Conservation (phyloP, 1,140 invertebrate species). For the Vanessa atalanta region DNA sequence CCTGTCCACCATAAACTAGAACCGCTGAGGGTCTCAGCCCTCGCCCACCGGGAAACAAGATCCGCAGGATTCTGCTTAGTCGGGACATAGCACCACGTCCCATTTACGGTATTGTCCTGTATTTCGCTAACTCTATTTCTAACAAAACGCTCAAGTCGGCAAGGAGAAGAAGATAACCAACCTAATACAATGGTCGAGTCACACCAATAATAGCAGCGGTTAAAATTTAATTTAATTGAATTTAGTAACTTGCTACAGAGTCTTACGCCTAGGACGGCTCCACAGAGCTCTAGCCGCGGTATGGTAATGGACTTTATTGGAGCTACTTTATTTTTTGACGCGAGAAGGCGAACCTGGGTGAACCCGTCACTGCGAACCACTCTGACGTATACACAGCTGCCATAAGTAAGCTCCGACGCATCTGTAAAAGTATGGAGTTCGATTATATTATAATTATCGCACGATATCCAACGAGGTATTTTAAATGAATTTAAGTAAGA, state of each 20-base stretch:
- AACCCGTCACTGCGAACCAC: neutral
- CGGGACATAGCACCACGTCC: slow-evolving; percentile 34
- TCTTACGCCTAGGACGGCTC: slow-evolving; percentile 7
- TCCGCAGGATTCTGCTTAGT: slow-evolving; percentile 32
- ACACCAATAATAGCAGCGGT: slow-evolving; percentile 38
- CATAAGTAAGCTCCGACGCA: slow-evolving; percentile 50
- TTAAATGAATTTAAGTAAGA: slow-evolving; percentile 16
- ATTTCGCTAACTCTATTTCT: slow-evolving; percentile 58
- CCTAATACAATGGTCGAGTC: slow-evolving; percentile 47
- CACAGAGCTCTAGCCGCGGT: slow-evolving; percentile 1
- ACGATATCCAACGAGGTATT: slow-evolving; percentile 10
- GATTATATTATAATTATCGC: slow-evolving; percentile 20
- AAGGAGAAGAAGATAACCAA: slow-evolving; percentile 49
- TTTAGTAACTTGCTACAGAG: slow-evolving; percentile 21
- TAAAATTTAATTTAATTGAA: neutral
- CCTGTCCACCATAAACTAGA: slow-evolving; percentile 29
- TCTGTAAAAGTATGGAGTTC: slow-evolving; percentile 44
- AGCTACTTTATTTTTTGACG: neutral
- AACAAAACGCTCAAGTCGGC: slow-evolving; percentile 51
- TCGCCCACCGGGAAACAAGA: slow-evolving; percentile 35
- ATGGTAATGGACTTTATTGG: neutral
- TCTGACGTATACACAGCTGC: slow-evolving; percentile 33
- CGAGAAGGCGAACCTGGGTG: neutral
- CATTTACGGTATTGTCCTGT: slow-evolving; percentile 47
- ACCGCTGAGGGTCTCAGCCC: slow-evolving; percentile 17